Evolutionary conservation across 2,113 vertebrate genomes (phyloP), one percentile per base, ranked within the genome.

Genomic region (Tursiops truncatus): DNA sequence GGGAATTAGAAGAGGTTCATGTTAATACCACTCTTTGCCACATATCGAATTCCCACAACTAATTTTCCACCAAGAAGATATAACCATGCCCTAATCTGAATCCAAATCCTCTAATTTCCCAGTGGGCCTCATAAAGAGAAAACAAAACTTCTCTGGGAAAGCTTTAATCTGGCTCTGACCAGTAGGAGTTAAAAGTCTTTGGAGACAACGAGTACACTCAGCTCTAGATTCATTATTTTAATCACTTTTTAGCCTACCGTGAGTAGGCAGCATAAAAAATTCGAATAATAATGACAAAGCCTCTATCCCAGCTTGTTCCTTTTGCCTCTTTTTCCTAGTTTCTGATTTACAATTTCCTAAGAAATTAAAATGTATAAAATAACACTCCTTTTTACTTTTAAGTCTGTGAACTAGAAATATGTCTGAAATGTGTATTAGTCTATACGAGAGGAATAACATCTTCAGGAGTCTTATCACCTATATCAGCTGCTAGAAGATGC

Each of bases 371-470:
- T 63, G 18, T 83, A 26, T 76, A 85, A 96, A 82, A 65, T 31
- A 70, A 9, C 50, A 89, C 70, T 77, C 50, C 76, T 92, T 96
- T 95, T 89, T 25, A 81, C 80, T 94, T 91, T 96, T 90, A 91
- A 93, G 71, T 31, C 25, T 94, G 41, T 92, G 33, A 94, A 93
- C 44, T 62, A 83, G 77, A 95, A 82, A 80, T 81, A 92, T 25
- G 26, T 50, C 47, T 93, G 70, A 89, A 90, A 89, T 65, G 70
- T 6, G 3, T 79, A 82, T 77, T 89, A 84, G 25, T 8, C 25
- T 67, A 60, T 76, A 70, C 71, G 60, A 90, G 38, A 95, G 73
- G 25, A 84, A 91, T 86, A 96, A 89, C 12, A 63, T 36, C 36
- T 58, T 84, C 31, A 58, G 13, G 58, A 93, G 23, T 92, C 71